phyloP scores from a whole-genome alignment of 2,888 invertebrate genomes.

The Rhagium mordax region DNA sequence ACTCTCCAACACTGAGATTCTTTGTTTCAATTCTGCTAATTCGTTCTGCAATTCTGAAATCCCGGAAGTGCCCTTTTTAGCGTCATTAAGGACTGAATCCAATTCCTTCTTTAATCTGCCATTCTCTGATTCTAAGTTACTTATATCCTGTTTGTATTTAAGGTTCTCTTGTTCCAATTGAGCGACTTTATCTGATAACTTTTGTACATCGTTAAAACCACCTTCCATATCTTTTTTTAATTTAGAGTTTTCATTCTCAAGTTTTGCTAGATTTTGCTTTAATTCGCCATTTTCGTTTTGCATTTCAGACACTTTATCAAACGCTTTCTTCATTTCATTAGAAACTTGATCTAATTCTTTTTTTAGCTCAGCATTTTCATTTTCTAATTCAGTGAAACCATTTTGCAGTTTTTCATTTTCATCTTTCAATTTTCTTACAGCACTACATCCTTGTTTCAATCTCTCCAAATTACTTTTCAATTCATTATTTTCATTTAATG shows the following conservation, averaged over 20 bases:
- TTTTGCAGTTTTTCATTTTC: conserved; percentile 46
- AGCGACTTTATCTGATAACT: conserved; percentile 44
- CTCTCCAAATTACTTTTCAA: conserved; percentile 30
- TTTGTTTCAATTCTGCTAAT: conserved; percentile 36
- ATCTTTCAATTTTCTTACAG: conserved; percentile 23
- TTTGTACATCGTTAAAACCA: conserved; percentile 41
- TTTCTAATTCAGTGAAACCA: conserved; percentile 39
- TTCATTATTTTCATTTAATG: conserved; percentile 43
- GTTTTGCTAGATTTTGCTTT: conserved; percentile 44
- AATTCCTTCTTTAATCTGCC: conserved; percentile 53
- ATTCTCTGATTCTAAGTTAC: conserved; percentile 49
- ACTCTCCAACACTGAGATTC: conserved; percentile 38
- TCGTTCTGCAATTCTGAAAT: conserved; percentile 40
- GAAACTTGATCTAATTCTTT: conserved; percentile 42
- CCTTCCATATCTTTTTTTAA: conserved; percentile 51
- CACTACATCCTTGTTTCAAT: neutral
- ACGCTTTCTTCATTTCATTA: conserved; percentile 43
- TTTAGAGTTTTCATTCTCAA: conserved; percentile 48
- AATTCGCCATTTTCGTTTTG: conserved; percentile 47
- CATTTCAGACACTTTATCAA: conserved; percentile 46
- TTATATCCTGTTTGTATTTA: conserved; percentile 47
- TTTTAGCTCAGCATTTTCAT: conserved; percentile 41
- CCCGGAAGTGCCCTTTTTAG: conserved; percentile 44
- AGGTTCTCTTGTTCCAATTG: conserved; percentile 53
- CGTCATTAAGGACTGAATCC: conserved; percentile 46